These are phyloP conservation scores for Melieria picta DNA, from an alignment of 2,888 invertebrate genomes.

Conservation along the genomic window DNA sequence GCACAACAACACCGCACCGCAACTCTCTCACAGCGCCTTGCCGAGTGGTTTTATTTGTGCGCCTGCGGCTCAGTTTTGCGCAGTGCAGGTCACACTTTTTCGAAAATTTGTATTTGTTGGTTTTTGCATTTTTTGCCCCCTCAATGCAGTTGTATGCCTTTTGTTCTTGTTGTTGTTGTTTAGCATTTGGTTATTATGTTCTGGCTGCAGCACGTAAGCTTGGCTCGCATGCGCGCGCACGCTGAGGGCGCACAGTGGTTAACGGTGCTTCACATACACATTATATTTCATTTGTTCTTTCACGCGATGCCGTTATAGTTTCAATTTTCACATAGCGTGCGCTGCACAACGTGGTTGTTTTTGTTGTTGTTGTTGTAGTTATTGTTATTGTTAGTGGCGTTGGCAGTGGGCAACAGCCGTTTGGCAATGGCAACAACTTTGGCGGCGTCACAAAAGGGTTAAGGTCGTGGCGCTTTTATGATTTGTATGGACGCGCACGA, in stretches of 20 bases:
- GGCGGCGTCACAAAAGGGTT: constrained; percentile 18
- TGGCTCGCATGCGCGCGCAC: too few relatives aligned
- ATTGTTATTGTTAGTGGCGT: not conserved
- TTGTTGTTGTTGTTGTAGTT: constrained; percentile 5
- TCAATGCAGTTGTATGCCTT: not conserved
- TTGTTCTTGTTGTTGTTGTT: not conserved
- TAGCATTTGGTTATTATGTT: not conserved
- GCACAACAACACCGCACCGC: too few relatives aligned
- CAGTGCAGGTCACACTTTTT: constrained; percentile 1
- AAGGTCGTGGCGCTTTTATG: constrained; percentile 21
- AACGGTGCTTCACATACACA: constrained; percentile 13
- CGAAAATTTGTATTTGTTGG: not conserved
- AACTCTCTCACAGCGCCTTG: not conserved
- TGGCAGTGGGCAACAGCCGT: constrained; percentile 3
- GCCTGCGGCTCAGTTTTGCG: not conserved
- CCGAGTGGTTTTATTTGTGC: not conserved
- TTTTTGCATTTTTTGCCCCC: not conserved
- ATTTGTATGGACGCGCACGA: constrained; percentile 15
- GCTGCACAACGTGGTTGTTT: not conserved
- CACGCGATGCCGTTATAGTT: constrained; percentile 22
- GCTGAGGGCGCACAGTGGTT: not conserved
- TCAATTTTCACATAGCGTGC: constrained; percentile 16
- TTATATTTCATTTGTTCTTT: constrained; percentile 8
- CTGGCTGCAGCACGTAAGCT: too few relatives aligned
- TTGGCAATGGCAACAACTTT: constrained; percentile 14